phyloP scores from a whole-genome alignment of 2,797 vertebrate species.

The Onychomys torridus region DNA sequence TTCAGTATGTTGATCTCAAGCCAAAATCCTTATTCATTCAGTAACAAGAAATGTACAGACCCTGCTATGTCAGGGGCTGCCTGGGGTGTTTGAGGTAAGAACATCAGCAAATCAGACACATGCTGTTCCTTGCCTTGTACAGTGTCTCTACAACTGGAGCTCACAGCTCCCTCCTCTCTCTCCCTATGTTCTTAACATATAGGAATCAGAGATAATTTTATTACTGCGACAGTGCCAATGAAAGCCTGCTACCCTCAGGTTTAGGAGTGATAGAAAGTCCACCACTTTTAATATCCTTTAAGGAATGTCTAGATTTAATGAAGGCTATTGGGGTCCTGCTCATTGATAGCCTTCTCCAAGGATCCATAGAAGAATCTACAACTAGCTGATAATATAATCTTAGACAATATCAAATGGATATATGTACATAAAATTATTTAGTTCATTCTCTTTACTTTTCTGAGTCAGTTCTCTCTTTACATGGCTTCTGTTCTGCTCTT shows the following conservation, averaged over 20 bases:
- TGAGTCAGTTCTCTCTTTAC: no score
- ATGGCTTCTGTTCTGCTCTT: no score
- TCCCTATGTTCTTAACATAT: neutral
- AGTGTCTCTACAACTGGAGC: neutral
- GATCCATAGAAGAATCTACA: no score
- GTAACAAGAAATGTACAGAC: neutral
- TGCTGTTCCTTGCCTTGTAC: neutral
- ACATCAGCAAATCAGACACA: neutral
- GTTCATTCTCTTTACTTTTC: no score
- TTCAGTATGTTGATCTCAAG: conserved; percentile 51
- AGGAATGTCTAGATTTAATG: neutral
- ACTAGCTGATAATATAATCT: no score
- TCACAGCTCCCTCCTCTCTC: neutral
- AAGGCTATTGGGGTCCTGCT: no score
- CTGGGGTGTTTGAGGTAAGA: conserved; percentile 27
- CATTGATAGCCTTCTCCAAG: no score
- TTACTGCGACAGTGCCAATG: neutral
- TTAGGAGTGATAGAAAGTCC: neutral
- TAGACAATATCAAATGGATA: no score
- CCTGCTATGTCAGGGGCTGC: neutral
- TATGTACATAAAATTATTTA: no score
- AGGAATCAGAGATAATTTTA: neutral
- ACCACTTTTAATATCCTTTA: neutral
- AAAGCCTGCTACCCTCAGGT: neutral
- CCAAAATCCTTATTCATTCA: conserved; percentile 13